These are phyloP conservation scores for Chaetodon trifasciatus DNA, from an alignment of 2,797 vertebrate species.

Conservation along the genomic window DNA sequence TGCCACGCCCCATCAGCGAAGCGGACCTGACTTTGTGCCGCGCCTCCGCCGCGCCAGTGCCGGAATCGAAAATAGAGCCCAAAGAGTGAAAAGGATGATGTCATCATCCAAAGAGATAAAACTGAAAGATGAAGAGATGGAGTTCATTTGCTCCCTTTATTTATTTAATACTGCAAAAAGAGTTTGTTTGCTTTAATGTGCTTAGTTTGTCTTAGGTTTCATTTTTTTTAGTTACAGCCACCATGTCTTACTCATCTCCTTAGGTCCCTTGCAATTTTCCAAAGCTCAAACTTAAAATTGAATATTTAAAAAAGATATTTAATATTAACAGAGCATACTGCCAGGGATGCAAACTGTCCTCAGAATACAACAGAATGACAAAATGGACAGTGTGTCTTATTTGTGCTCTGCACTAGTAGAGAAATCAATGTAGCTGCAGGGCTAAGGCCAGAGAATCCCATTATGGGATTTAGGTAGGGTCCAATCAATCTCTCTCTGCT, in stretches of 20 bases:
- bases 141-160: background rate
- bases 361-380: constrained; percentile 45
- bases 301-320: background rate
- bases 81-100: background rate
- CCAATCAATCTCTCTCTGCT: constrained; percentile 77
- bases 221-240: background rate
- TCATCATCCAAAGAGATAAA: background rate
- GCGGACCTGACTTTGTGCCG: too few species aligned
- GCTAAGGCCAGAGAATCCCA: constrained; percentile 68
- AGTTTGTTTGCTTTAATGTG: background rate
- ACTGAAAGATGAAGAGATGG: background rate
- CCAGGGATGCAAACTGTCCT: constrained; percentile 37
- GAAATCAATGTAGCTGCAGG: constrained; percentile 82
- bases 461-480: constrained; percentile 74
- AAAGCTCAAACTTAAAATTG: background rate
- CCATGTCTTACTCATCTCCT: background rate
- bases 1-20: too few species aligned
- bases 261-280: background rate
- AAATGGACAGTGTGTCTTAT: constrained; percentile 61
- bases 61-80: too few species aligned
- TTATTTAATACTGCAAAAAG: background rate
- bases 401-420: constrained; percentile 78
- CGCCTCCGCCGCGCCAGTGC: too few species aligned
- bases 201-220: background rate
- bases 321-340: constrained; percentile 11